A percentile compares a stretch with the other conserved stretches of the same genome.
Conservation (phyloP, 1,140 invertebrate species). For the Drosophila kohkoa region DNA sequence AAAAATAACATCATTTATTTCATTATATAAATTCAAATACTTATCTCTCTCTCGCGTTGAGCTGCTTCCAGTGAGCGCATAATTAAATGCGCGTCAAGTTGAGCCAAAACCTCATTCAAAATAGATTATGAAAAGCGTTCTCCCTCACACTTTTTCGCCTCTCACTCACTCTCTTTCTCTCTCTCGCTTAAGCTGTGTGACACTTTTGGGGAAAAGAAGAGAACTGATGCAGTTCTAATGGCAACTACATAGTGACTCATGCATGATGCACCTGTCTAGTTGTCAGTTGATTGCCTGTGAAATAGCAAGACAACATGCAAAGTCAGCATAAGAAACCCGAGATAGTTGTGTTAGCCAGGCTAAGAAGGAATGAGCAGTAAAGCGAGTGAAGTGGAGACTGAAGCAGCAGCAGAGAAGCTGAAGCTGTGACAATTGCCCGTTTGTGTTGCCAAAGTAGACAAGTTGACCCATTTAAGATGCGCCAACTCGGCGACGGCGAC, state of each 20-base stretch:
- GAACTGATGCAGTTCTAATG: constrained; percentile 39
- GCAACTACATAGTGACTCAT: constrained; percentile 10
- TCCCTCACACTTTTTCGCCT: background rate
- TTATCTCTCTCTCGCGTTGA: background rate
- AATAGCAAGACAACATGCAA: constrained; percentile 55
- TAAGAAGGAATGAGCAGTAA: constrained; percentile 1
- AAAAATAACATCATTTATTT: no score
- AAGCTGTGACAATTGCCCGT: constrained; percentile 71
- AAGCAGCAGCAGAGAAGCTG: constrained; percentile 8
- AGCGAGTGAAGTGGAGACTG: background rate
- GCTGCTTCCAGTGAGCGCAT: constrained; percentile 37
- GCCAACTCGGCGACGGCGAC: constrained; percentile 7
- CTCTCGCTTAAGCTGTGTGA: background rate
- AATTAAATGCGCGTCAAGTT: constrained; percentile 62
- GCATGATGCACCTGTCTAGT: constrained; percentile 30
- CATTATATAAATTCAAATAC: no score
- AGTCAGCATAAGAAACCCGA: constrained; percentile 53
- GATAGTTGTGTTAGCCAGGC: constrained; percentile 16
- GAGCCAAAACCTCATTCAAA: constrained; percentile 33
- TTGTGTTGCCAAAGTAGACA: constrained; percentile 65
- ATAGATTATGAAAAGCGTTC: constrained; percentile 31
- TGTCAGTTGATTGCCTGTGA: constrained; percentile 30
- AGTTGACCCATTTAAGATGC: constrained; percentile 70
- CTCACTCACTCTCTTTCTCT: background rate
- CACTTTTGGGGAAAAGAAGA: background rate